These are phyloP conservation scores for Cantharis flavilabris DNA, from an alignment of 2,888 invertebrate species.

Conservation along the genomic window DNA sequence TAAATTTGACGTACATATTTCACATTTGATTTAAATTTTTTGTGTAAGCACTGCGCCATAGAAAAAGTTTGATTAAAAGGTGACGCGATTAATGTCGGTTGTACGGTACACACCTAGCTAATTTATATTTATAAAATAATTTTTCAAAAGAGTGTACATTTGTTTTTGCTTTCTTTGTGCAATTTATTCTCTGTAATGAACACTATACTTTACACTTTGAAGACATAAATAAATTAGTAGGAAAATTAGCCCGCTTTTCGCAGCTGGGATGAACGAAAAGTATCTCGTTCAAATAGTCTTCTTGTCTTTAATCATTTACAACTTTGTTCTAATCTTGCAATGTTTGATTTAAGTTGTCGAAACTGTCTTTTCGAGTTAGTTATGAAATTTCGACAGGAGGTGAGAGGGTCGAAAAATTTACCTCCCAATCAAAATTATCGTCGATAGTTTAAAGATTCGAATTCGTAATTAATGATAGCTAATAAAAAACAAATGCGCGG, in stretches of 20 bases:
- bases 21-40: not conserved
- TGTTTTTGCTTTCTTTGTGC: slow-evolving; percentile 21
- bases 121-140: slow-evolving; percentile 8
- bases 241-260: slow-evolving; percentile 30
- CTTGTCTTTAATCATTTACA: slow-evolving; percentile 12
- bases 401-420: not conserved
- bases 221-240: slow-evolving; percentile 33
- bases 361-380: not conserved
- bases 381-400: not conserved
- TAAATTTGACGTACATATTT: not conserved
- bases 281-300: slow-evolving; percentile 10
- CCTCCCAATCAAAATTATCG: not conserved
- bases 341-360: not conserved
- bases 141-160: slow-evolving; percentile 3
- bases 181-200: slow-evolving; percentile 32
- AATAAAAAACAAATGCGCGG: slow-evolving; percentile 32
- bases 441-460: slow-evolving; percentile 7
- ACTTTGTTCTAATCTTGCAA: not conserved
- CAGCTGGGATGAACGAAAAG: slow-evolving; percentile 28
- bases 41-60: not conserved
- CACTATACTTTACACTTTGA: slow-evolving; percentile 30
- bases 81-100: not conserved
- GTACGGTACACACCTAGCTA: not conserved
- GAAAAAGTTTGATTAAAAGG: not conserved
- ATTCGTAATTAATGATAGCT: slow-evolving; percentile 27